A percentile compares a stretch with the other conserved stretches of the same genome.
Conservation (phyloP, 2,888 invertebrate genomes). For the Chirona hameri region DNA sequence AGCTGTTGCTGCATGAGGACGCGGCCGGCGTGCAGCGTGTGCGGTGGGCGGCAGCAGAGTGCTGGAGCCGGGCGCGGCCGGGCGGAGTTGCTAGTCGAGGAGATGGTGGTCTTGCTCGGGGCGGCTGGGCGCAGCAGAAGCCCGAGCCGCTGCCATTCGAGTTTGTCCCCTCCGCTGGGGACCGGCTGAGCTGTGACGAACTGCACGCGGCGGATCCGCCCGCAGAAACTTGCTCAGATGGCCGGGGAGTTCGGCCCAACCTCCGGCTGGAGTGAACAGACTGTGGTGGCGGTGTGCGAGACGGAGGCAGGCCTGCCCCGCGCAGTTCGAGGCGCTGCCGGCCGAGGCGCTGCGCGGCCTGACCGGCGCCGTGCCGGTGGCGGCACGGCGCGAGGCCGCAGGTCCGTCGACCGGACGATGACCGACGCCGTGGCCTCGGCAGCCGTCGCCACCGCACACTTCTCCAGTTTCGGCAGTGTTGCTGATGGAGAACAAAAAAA, state of each 20-base stretch:
- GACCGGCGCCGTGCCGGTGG: background rate
- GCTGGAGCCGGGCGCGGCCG: background rate
- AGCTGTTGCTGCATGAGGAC: background rate
- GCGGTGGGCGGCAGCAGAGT: background rate
- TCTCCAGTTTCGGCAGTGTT: too few species aligned
- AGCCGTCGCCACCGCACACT: too few species aligned
- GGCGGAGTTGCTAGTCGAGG: background rate
- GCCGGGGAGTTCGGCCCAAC: background rate
- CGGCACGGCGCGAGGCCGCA: background rate
- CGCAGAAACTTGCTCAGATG: background rate
- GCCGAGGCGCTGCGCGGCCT: slow-evolving; percentile 4
- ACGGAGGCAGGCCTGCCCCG: slow-evolving; percentile 2
- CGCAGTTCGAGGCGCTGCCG: slow-evolving; percentile 2
- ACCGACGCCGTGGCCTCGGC: too few species aligned
- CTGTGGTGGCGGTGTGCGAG: background rate
- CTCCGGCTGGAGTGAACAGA: background rate
- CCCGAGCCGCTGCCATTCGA: background rate
- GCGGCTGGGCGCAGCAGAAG: background rate
- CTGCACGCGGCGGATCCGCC: background rate
- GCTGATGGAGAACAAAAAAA: too few species aligned
- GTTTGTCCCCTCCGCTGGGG: background rate
- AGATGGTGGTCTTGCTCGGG: background rate
- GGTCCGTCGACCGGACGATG: too few species aligned
- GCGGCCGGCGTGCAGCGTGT: background rate
- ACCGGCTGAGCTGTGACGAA: background rate